A percentile compares a stretch with the other conserved stretches of the same genome.
Evolutionary conservation across 2,888 invertebrate species (phyloP).

Genomic region (Lithodes maja): DNA sequence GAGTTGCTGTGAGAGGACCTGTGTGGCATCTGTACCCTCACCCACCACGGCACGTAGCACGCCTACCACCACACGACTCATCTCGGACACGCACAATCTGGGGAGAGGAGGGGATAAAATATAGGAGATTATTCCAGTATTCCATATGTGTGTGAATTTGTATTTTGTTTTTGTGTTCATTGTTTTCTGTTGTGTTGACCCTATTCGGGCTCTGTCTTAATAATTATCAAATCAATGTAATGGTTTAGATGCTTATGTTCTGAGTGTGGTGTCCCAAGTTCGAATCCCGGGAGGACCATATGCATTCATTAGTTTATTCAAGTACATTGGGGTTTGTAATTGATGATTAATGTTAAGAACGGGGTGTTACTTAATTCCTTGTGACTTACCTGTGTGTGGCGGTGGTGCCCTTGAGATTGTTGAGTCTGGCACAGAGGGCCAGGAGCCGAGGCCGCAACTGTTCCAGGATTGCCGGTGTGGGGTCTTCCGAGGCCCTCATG

Average conservation of each 20-base stretch:
- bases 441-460: conserved; percentile 65
- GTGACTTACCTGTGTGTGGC: conserved; percentile 72
- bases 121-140: too few relatives aligned
- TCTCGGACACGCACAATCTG: conserved; percentile 69
- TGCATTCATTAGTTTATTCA: too few relatives aligned
- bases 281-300: too few relatives aligned
- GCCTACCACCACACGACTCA: conserved; percentile 66
- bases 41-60: conserved; percentile 73
- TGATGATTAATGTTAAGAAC: too few relatives aligned
- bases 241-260: too few relatives aligned
- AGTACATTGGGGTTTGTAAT: too few relatives aligned
- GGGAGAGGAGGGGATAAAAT: background rate
- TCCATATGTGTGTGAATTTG: too few relatives aligned
- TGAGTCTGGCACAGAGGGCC: conserved; percentile 65
- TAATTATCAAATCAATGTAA: background rate
- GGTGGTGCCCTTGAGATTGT: conserved; percentile 72
- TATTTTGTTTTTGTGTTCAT: too few relatives aligned
- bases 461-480: conserved; percentile 62
- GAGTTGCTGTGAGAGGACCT: conserved; percentile 76
- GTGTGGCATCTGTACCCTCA: conserved; percentile 72
- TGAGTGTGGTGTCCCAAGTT: too few relatives aligned
- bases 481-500: conserved; percentile 58
- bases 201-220: too few relatives aligned
- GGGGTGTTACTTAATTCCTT: too few relatives aligned
- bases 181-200: too few relatives aligned